Evolutionary conservation across 2,888 invertebrate genomes (phyloP).

Genomic region (Dasypogon diadema): DNA sequence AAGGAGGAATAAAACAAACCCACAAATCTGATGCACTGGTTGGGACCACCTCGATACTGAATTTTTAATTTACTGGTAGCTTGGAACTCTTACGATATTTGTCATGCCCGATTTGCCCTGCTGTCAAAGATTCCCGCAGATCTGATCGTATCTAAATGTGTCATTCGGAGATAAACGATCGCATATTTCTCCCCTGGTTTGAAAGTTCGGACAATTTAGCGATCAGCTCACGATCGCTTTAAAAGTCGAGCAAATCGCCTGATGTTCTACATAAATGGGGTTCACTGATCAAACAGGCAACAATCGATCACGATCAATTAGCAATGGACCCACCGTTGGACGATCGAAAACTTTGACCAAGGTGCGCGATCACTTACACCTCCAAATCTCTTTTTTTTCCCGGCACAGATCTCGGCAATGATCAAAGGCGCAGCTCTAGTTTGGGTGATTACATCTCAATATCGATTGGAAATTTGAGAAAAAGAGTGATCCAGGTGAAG

Average conservation of each 20-base stretch:
- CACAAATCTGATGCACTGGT: no score
- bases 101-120: not conserved
- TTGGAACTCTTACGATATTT: not conserved
- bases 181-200: not conserved
- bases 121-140: conserved; percentile 4
- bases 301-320: conserved; percentile 52
- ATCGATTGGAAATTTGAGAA: conserved; percentile 29
- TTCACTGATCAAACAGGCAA: conserved; percentile 39
- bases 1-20: no score
- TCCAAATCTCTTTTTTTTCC: not conserved
- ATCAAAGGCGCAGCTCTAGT: conserved; percentile 43
- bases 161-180: conserved; percentile 14
- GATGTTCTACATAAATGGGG: conserved; percentile 18
- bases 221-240: conserved; percentile 2
- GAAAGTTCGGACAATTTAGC: not conserved
- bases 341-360: conserved; percentile 18
- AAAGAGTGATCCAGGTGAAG: conserved; percentile 25
- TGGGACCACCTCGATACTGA: no score
- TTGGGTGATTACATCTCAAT: conserved; percentile 52
- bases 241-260: conserved; percentile 6
- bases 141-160: conserved; percentile 25
- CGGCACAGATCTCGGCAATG: conserved; percentile 25
- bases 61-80: no score
- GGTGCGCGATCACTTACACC: conserved; percentile 15
- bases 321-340: conserved; percentile 24